phyloP scores from a whole-genome alignment of 2,888 invertebrate species.

The Drosophila eohydei region DNA sequence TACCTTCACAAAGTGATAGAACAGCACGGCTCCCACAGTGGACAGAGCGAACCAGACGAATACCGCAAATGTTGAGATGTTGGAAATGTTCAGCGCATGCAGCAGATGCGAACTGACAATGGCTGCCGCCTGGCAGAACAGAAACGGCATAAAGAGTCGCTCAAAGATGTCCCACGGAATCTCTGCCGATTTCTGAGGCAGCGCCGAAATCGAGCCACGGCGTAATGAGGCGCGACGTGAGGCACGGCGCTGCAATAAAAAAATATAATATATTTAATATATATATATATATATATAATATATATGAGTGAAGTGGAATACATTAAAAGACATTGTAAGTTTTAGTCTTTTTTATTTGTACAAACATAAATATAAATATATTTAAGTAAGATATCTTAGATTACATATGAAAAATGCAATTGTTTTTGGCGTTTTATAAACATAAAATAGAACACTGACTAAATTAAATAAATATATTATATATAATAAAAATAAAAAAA shows the following conservation, averaged over 20 bases:
- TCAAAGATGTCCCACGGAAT: slow-evolving; percentile 90
- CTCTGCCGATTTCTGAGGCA: slow-evolving; percentile 87
- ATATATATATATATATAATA: too few species aligned
- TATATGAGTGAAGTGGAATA: neutral
- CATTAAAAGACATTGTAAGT: neutral
- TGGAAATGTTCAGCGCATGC: slow-evolving; percentile 90
- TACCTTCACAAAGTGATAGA: slow-evolving; percentile 94
- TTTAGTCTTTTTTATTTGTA: neutral
- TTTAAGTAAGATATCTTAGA: neutral
- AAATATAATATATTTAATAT: slow-evolving; percentile 4
- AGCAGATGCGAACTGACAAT: slow-evolving; percentile 90
- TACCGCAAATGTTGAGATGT: slow-evolving; percentile 91
- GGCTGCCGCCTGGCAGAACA: slow-evolving; percentile 92
- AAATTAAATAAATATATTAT: neutral
- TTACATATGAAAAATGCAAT: too few species aligned
- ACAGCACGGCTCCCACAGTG: slow-evolving; percentile 90
- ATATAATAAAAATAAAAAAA: too few species aligned
- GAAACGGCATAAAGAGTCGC: slow-evolving; percentile 90
- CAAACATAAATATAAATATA: neutral
- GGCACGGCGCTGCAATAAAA: slow-evolving; percentile 80
- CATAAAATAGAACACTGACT: neutral
- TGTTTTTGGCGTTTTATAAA: neutral
- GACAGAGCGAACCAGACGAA: slow-evolving; percentile 92
- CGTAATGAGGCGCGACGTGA: slow-evolving; percentile 87
- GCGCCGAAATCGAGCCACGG: slow-evolving; percentile 87